Percentiles rank a stretch among this genome's conserved stretches.
Evolutionary conservation across 2,888 invertebrate genomes (phyloP).

Genomic region (Epinotia demarniana): DNA sequence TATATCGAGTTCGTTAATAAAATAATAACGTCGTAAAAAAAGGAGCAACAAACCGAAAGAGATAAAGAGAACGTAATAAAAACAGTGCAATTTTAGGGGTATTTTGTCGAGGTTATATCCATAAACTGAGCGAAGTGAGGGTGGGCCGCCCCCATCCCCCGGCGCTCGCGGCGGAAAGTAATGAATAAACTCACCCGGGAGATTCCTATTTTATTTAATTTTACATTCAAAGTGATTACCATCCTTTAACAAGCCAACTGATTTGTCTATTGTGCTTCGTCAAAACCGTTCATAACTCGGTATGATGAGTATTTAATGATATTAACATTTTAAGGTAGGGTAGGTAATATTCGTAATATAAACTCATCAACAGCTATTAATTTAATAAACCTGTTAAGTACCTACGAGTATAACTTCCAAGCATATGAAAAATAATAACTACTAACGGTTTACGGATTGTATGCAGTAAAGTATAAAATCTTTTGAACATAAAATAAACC

Average conservation of each 20-base stretch:
- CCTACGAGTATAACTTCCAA: not conserved
- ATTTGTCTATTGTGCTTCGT: constrained; percentile 52
- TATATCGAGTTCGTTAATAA: constrained; percentile 70
- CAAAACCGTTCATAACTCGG: constrained; percentile 25
- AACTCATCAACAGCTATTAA: not conserved
- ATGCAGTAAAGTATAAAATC: constrained; percentile 59
- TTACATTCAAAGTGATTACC: constrained; percentile 75
- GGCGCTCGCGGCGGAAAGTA: constrained; percentile 73
- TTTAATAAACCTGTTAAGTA: not conserved
- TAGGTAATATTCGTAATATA: not conserved
- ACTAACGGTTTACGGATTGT: constrained; percentile 28
- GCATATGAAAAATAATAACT: not conserved
- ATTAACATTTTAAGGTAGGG: constrained; percentile 8
- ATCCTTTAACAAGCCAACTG: constrained; percentile 61
- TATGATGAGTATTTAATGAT: constrained; percentile 19
- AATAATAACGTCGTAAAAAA: constrained; percentile 79
- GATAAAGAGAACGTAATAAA: constrained; percentile 84
- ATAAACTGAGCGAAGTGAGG: constrained; percentile 76
- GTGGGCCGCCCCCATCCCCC: constrained; percentile 60
- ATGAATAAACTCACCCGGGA: constrained; percentile 83
- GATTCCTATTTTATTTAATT: constrained; percentile 79
- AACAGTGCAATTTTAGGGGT: constrained; percentile 85
- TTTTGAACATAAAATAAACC: constrained; percentile 68
- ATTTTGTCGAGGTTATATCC: constrained; percentile 85
- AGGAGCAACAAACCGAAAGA: constrained; percentile 82